These are phyloP conservation scores for Lanius collurio DNA, from an alignment of 2,113 vertebrate genomes.

Conservation along the genomic window DNA sequence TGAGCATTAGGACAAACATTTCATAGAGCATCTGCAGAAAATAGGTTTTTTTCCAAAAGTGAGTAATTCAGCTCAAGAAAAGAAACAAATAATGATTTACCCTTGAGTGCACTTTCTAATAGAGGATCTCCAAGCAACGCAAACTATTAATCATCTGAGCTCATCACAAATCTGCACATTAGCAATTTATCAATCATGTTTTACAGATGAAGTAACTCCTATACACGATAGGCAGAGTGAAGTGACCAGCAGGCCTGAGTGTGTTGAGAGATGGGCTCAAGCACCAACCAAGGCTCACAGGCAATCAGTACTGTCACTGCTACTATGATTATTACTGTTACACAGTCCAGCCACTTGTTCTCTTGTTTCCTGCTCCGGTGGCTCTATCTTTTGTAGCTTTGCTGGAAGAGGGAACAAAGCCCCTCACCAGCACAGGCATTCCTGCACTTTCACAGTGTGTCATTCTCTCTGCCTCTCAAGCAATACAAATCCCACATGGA, in stretches of 20 bases:
- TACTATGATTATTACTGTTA: neutral
- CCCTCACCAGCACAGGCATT: neutral
- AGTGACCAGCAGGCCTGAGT: neutral
- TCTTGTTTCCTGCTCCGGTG: neutral
- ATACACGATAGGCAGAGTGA: neutral
- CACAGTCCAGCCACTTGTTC: neutral
- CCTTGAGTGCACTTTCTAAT: neutral
- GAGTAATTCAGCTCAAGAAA: conserved; percentile 41
- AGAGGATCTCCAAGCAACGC: neutral
- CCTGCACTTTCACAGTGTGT: neutral
- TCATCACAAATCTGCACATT: neutral
- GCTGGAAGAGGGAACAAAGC: neutral
- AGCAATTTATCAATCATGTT: neutral
- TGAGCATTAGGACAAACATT: conserved; percentile 73
- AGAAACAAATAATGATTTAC: neutral
- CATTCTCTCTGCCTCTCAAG: neutral
- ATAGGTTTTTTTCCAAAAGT: neutral
- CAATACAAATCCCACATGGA: neutral
- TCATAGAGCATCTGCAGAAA: conserved; percentile 51
- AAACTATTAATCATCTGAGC: neutral
- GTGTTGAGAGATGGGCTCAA: neutral
- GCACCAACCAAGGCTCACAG: neutral
- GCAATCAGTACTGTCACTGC: neutral
- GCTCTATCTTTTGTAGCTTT: neutral
- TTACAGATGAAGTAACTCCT: neutral